Base-by-base conservation (phyloP, 2,113 vertebrate genomes). In the Cepphus grylle region DNA sequence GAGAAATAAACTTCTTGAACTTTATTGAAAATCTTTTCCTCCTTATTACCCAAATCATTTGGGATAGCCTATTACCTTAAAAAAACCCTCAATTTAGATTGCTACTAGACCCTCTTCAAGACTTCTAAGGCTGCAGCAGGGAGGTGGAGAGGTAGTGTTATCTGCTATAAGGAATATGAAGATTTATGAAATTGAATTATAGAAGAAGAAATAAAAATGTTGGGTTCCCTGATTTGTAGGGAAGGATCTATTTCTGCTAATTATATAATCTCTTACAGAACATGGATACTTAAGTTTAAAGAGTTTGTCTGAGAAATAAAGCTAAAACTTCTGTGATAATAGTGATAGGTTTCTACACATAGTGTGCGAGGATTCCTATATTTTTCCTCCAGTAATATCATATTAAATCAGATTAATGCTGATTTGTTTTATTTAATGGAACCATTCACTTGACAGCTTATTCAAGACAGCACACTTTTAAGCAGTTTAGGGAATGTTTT, bases 41-140 rank as follows among this genome's bases (percentile, higher is more conserved):
- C 18, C 30, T 81, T 79, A 78, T 56, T 78, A 71, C 21, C 4
- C 45, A 86, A 88, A 83, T 23, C 7, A 4, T 53, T 91, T 73
- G 59, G 67, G 32, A 62, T 19, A 62, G 32, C 36, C 32, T 71
- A 15, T 92, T 83, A 67, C 49, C 53, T 61, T 72, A 65, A 83
- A 89, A 42, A 34, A 1, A 0, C 2, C 26, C 32, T 63, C 52
- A 25, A 5, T 32, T 8, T n/a, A 36, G 6, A 27, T 66, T 71
- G 25, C 47, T 89, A 5, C 38, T 50, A 66, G 55, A 66, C 9
- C 11, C n/a, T 5, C 36, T 67, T 71, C 11, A 55, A 67, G 59
- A 27, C 30, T 56, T 77, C 14, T 49, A 38, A 49, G 66, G 30
- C 47, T 79, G 52, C 62, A 86, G 34, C 26, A 80, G 22, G 30